Conservation (phyloP, 2,113 vertebrate genomes). For the Diphyllodes magnificus region DNA sequence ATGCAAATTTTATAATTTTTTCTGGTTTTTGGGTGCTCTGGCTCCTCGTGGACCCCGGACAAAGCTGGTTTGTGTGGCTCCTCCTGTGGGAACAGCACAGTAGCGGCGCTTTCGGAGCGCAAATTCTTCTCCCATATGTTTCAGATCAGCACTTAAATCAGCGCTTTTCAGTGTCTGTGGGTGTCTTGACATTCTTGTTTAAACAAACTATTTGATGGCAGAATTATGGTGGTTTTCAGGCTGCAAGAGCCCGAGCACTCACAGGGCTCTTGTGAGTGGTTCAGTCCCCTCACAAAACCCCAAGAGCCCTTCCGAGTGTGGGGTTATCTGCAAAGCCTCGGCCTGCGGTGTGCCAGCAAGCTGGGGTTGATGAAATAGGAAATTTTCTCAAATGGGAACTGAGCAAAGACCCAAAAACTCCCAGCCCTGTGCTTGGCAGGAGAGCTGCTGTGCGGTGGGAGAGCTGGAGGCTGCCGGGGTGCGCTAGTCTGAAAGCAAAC, state of each 20-base stretch:
- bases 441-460: background rate
- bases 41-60: background rate
- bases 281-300: background rate
- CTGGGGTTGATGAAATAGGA: background rate
- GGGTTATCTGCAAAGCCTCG: background rate
- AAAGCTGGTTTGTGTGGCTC: background rate
- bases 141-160: background rate
- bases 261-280: background rate
- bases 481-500: background rate
- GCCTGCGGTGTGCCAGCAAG: background rate
- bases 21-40: background rate
- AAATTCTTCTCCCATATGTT: constrained; percentile 23
- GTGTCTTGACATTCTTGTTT: constrained; percentile 18
- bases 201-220: constrained; percentile 30
- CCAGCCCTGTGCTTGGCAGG: background rate
- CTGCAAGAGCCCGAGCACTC: background rate
- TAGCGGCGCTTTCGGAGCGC: background rate
- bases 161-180: background rate
- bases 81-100: background rate
- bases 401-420: background rate
- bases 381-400: background rate
- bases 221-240: background rate
- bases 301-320: background rate
- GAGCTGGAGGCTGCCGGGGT: background rate
- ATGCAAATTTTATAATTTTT: background rate